Percentiles rank a stretch among this genome's conserved stretches.
Conservation (phyloP, 2,113 vertebrate species). For the Hoplias malabaricus region DNA sequence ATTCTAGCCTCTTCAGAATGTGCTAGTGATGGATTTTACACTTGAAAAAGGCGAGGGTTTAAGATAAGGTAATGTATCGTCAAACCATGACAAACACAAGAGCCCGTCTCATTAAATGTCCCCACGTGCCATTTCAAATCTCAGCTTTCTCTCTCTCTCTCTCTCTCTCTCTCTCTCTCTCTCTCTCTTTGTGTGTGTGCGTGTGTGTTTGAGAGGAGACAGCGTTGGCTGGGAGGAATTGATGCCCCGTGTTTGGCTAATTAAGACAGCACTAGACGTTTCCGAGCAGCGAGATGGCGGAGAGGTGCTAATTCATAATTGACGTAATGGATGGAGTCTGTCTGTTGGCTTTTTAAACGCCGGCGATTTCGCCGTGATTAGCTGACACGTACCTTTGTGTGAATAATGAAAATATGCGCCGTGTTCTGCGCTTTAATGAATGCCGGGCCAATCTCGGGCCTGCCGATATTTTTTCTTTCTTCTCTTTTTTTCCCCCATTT, state of each 20-base stretch:
- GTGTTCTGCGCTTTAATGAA: constrained; percentile 76
- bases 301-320: constrained; percentile 86
- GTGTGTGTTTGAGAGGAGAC: constrained; percentile 36
- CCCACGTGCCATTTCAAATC: constrained; percentile 71
- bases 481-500: constrained; percentile 76
- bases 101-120: constrained; percentile 70
- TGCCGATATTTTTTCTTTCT: constrained; percentile 47
- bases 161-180: constrained; percentile 30
- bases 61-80: constrained; percentile 61
- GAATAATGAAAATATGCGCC: constrained; percentile 81
- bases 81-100: constrained; percentile 66
- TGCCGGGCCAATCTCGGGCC: constrained; percentile 78
- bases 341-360: constrained; percentile 82
- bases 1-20: constrained; percentile 2
- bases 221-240: constrained; percentile 64
- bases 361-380: constrained; percentile 83
- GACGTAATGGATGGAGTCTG: constrained; percentile 88
- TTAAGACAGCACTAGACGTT: constrained; percentile 84
- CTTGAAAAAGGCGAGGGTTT: constrained; percentile 62
- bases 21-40: constrained; percentile 62
- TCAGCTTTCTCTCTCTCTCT: constrained; percentile 43
- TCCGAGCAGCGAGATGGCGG: constrained; percentile 75
- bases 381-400: constrained; percentile 80
- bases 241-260: constrained; percentile 77
- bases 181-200: constrained; percentile 23